Percentiles rank a stretch among this genome's conserved stretches.
Evolutionary conservation across 2,888 invertebrate genomes (phyloP).

Genomic region (Caenorhabditis sp.): DNA sequence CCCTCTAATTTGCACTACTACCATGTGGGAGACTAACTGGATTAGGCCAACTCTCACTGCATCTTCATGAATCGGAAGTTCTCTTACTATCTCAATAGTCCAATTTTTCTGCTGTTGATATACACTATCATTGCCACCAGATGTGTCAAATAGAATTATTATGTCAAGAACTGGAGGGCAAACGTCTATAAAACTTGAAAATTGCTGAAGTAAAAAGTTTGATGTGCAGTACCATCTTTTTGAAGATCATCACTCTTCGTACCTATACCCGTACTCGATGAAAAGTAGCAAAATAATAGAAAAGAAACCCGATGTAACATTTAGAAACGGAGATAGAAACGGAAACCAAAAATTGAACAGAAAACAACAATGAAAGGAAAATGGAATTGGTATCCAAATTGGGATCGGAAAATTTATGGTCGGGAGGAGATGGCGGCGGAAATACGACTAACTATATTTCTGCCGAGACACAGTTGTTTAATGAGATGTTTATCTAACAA

Average conservation of each 20-base stretch:
- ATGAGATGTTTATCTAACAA: slow-evolving; percentile 49
- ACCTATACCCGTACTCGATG: slow-evolving; percentile 10
- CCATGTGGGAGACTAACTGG: no score
- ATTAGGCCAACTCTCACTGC: slow-evolving; percentile 83
- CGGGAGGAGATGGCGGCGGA: no score
- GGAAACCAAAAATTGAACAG: neutral
- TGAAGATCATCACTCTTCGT: slow-evolving; percentile 12
- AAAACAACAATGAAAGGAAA: slow-evolving; percentile 2
- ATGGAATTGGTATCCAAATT: no score
- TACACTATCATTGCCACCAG: slow-evolving; percentile 77
- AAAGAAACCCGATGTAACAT: slow-evolving; percentile 27
- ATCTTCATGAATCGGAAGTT: slow-evolving; percentile 76
- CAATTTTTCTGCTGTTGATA: slow-evolving; percentile 72
- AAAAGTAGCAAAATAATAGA: slow-evolving; percentile 7
- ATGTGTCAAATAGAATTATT: slow-evolving; percentile 81
- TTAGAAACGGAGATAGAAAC: neutral
- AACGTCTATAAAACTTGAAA: slow-evolving; percentile 49
- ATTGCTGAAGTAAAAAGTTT: neutral
- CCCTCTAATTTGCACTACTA: no score
- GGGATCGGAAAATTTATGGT: slow-evolving; percentile 34
- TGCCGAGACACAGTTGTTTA: slow-evolving; percentile 20
- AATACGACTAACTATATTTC: slow-evolving; percentile 43
- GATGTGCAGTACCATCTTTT: slow-evolving; percentile 29
- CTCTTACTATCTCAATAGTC: slow-evolving; percentile 62
- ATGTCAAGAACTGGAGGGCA: slow-evolving; percentile 81